Evolutionary conservation across 2,888 invertebrate genomes (phyloP).

Genomic region (Lasius fuliginosus): DNA sequence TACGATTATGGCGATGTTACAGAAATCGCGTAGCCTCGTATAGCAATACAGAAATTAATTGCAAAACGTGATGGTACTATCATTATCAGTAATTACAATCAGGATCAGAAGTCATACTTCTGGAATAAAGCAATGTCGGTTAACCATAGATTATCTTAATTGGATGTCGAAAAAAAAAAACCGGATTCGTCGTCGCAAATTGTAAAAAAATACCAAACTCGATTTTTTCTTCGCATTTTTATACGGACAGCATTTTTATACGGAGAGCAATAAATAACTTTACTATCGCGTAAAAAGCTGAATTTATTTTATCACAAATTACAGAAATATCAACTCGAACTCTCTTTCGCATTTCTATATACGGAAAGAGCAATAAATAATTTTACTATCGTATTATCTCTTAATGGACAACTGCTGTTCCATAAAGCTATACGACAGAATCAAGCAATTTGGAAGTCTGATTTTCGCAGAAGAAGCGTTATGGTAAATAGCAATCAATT

Average conservation of each 20-base stretch:
- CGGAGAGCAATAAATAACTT: constrained; percentile 24
- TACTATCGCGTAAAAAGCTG: constrained; percentile 21
- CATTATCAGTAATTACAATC: constrained; percentile 72
- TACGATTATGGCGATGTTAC: constrained; percentile 70
- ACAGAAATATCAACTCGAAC: background rate
- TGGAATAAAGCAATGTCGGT: constrained; percentile 10
- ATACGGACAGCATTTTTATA: constrained; percentile 1
- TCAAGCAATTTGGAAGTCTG: constrained; percentile 58
- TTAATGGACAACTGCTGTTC: constrained; percentile 48
- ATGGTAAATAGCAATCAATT: background rate
- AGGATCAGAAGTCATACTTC: constrained; percentile 44
- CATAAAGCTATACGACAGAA: constrained; percentile 18
- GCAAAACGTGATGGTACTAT: constrained; percentile 57
- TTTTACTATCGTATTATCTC: constrained; percentile 43
- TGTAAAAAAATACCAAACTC: constrained; percentile 11
- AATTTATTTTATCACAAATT: constrained; percentile 12
- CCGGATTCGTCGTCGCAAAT: constrained; percentile 28
- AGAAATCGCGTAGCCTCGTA: constrained; percentile 41
- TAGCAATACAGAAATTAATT: constrained; percentile 60
- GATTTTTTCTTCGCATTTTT: constrained; percentile 25
- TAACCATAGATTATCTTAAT: constrained; percentile 49
- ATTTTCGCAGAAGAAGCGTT: constrained; percentile 35
- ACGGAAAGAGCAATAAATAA: constrained; percentile 8
- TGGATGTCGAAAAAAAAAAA: constrained; percentile 15
- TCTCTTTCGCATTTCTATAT: constrained; percentile 5